Conservation (phyloP, 1,140 invertebrate genomes). For the Maconellicoccus hirsutus region DNA sequence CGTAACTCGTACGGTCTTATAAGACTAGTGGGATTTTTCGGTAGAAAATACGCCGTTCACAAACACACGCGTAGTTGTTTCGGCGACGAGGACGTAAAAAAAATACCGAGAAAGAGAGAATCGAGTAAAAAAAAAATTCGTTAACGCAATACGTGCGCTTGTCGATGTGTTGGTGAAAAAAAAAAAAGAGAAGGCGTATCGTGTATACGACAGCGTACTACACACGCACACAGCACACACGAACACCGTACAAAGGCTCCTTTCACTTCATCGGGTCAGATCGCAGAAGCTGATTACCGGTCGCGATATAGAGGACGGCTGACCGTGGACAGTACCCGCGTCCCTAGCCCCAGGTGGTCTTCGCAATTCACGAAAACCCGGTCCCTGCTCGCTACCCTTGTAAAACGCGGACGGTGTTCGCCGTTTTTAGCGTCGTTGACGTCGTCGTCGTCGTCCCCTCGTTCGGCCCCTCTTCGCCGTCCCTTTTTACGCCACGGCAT, state of each 20-base stretch:
- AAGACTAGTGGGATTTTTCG: too few species aligned
- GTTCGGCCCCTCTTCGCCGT: not conserved
- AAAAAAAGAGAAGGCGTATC: too few species aligned
- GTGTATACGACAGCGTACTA: not conserved
- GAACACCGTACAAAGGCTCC: not conserved
- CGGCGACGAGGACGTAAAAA: too few species aligned
- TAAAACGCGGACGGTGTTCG: not conserved
- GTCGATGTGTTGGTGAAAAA: not conserved
- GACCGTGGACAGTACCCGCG: constrained; percentile 19
- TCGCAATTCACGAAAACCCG: constrained; percentile 16
- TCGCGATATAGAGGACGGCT: constrained; percentile 11
- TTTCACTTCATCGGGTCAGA: constrained; percentile 15
- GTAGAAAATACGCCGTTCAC: too few species aligned
- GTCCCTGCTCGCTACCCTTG: too few species aligned
- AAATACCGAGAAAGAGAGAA: too few species aligned
- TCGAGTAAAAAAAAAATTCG: too few species aligned
- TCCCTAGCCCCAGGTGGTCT: constrained; percentile 20
- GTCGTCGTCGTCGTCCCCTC: not conserved
- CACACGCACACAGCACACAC: not conserved
- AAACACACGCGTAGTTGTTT: too few species aligned
- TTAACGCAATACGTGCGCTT: too few species aligned
- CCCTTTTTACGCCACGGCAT: not conserved
- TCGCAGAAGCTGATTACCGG: constrained; percentile 21
- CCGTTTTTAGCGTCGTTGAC: constrained; percentile 7
- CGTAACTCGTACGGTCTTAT: too few species aligned